Base-by-base conservation (phyloP, 2,888 invertebrate genomes). In the Nomada lathburiana region DNA sequence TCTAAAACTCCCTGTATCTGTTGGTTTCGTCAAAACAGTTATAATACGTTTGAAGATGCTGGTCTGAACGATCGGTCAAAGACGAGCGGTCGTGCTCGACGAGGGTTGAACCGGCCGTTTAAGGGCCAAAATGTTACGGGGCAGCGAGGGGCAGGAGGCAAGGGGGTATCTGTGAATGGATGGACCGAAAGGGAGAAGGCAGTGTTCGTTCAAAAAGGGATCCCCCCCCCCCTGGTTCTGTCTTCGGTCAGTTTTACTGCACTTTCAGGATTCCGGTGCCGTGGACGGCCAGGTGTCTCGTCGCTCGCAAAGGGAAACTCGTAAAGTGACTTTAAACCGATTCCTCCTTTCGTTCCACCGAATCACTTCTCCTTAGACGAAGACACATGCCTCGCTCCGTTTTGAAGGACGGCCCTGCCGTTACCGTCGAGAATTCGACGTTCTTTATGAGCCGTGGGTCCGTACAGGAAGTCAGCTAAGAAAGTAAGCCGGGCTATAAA, bases 201-300 rank as follows among this genome's bases (percentile, higher is more conserved):
- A 74, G 52, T 13, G 52, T 80, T 60, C 68, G 81, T 82, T 86
- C 80, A 80, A 86, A 86, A 88, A 86, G 80, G 84, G 72, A 86
- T 23, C 23, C 36, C 76, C 81, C 63, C 74, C 69, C 55, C 18
- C 20, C 57, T 0, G 57, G 55, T 73, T 82, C 82, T 88, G 87
- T 88, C 87, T 89, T 89, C 87, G 88, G 90, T 88, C 90, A 90
- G 88, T 90, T 90, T 92, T 91, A 89, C 90, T 91, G 89, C 91
- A 90, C 89, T 90, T 92, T 90, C 83, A 89, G 89, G 87, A 91
- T 90, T 89, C 89, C 89, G 74, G 86, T 84, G 86, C 62, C 83
- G 77, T 80, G 86, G 87, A 91, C 89, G 90, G 86, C 92, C 92
- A 92, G 92, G 92, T 92, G 92, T 91, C 86, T 77, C 85, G 80